These are phyloP conservation scores for Anomalospiza imberbis DNA, from an alignment of 2,797 vertebrate genomes.

Conservation along the genomic window DNA sequence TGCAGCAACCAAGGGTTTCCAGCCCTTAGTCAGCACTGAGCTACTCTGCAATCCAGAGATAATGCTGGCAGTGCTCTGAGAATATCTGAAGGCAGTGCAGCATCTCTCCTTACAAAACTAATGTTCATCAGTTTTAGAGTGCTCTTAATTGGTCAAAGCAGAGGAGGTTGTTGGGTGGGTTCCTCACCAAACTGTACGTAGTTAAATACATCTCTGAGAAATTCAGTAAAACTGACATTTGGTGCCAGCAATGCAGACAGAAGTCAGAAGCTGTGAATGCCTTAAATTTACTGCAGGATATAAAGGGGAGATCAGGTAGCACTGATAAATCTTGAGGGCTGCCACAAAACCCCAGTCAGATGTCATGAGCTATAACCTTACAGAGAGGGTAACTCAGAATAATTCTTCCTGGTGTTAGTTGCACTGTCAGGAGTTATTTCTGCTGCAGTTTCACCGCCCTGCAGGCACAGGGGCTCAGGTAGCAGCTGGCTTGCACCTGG, in stretches of 20 bases:
- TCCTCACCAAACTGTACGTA: background rate
- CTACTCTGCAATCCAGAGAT: background rate
- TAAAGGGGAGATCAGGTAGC: slow-evolving; percentile 41
- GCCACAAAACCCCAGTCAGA: slow-evolving; percentile 54
- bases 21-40: background rate
- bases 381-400: background rate
- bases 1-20: background rate
- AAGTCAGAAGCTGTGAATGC: slow-evolving; percentile 54
- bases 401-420: slow-evolving; percentile 63
- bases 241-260: background rate
- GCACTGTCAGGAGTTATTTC: slow-evolving; percentile 64
- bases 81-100: background rate
- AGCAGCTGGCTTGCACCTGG: slow-evolving; percentile 46
- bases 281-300: slow-evolving; percentile 50
- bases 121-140: slow-evolving; percentile 29
- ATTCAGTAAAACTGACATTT: slow-evolving; percentile 54
- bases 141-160: slow-evolving; percentile 62
- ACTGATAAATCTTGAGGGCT: slow-evolving; percentile 63
- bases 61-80: background rate
- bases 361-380: slow-evolving; percentile 68
- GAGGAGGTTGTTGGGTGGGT: slow-evolving; percentile 44
- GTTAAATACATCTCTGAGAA: slow-evolving; percentile 62
- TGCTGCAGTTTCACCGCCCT: slow-evolving; percentile 41
- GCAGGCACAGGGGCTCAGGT: slow-evolving; percentile 1
- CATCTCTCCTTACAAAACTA: slow-evolving; percentile 11